These are phyloP conservation scores for Plectropomus leopardus DNA, from an alignment of 2,113 vertebrate genomes.

Conservation along the genomic window DNA sequence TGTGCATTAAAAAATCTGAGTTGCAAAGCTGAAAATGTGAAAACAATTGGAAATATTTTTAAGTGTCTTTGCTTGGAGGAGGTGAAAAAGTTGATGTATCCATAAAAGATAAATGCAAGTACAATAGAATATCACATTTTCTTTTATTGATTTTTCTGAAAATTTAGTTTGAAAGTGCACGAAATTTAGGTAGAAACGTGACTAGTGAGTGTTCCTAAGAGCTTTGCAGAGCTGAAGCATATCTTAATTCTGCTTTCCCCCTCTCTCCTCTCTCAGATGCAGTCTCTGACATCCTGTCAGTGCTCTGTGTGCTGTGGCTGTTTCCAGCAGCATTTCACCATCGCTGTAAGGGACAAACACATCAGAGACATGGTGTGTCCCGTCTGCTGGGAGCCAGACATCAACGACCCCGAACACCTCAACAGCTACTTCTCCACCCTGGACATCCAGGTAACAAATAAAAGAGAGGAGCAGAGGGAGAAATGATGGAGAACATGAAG, in stretches of 20 bases:
- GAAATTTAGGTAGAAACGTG: no score
- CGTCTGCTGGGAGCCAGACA: constrained; percentile 90
- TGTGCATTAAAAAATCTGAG: no score
- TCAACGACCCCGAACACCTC: constrained; percentile 90
- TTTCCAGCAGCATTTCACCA: constrained; percentile 92
- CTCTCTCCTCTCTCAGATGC: constrained; percentile 85
- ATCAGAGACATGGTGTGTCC: constrained; percentile 94
- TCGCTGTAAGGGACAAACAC: constrained; percentile 91
- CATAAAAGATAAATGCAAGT: no score
- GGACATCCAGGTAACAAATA: constrained; percentile 90
- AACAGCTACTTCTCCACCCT: constrained; percentile 93
- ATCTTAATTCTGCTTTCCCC: background rate
- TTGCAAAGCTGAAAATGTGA: no score
- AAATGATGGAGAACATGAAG: background rate
- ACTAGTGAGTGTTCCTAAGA: background rate
- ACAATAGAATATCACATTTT: no score
- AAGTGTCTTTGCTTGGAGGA: no score
- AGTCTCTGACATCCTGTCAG: constrained; percentile 91
- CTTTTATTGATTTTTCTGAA: no score
- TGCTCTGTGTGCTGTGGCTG: constrained; percentile 92
- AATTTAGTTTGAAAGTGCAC: no score
- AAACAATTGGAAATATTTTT: no score
- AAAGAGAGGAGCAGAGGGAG: background rate
- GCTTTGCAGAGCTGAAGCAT: background rate
- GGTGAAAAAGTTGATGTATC: no score